Base-by-base conservation (phyloP, 2,888 invertebrate genomes). In the Caenorhabditis angaria region DNA sequence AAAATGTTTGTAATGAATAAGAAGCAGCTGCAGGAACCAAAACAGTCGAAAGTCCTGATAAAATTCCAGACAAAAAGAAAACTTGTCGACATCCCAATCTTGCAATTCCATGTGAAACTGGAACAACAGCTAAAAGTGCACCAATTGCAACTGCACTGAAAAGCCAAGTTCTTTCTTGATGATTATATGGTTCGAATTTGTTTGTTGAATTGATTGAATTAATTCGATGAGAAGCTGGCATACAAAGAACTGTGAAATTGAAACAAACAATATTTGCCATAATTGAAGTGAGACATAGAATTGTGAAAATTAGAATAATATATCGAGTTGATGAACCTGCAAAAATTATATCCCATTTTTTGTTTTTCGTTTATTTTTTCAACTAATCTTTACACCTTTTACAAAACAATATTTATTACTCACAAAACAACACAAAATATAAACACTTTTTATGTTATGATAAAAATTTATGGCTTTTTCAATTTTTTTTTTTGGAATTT, bases 241-340 rank as follows among this genome's bases (percentile, higher is more conserved):
- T 82, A 51, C 80, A 82, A 22, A 82, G 72, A 0, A 82, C 72
- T 2, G 85, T 83, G 73, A 86, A 86, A 68, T 86, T 86, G 77
- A 85, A 86, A 47, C 82, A 83, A 56, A 86, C 74, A 55, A 86
- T 84, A 69, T 86, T 86, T 61, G 82, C 78, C 76, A 86, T 80
- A 61, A 86, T 80, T 24, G 80, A 81, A 1, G 86, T 78, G 20
- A 86, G 81, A 59, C 84, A 83, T 51, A 82, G 65, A 63, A 86
- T 83, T 18, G 82, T 77, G 35, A 81, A 62, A 56, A 78, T 53
- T 61, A 86, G 81, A 27, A 86, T 82, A 6, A 73, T 61, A 63
- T 77, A 80, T 14, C 82, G 72, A 27, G 75, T 57, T 24, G 70
- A 62, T 29, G 58, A 35, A 48, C 54, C 55, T 59, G 62, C 20